Evolutionary conservation across 1,140 invertebrate species (phyloP).

Genomic region (Papilio helenus): DNA sequence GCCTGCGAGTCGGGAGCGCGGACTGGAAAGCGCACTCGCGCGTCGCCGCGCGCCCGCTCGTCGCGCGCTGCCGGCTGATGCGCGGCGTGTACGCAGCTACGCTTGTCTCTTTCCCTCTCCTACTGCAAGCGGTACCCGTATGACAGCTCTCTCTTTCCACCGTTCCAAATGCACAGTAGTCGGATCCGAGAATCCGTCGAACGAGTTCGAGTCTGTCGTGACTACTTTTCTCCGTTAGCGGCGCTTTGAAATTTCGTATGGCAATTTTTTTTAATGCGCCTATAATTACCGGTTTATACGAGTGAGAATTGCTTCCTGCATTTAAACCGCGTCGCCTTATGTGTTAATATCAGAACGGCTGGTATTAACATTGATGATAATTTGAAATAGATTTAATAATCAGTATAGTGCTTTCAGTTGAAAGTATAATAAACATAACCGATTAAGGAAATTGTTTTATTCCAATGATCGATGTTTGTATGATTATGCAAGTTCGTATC

Average conservation of each 20-base stretch:
- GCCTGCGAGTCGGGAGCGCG: constrained; percentile 70
- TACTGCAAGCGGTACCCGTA: constrained; percentile 8
- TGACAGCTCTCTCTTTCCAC: constrained; percentile 50
- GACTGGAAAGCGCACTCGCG: constrained; percentile 74
- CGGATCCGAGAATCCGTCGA: constrained; percentile 67
- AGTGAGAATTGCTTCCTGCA: constrained; percentile 62
- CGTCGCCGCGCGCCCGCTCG: constrained; percentile 63
- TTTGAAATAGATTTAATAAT: constrained; percentile 16
- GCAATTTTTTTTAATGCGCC: constrained; percentile 68
- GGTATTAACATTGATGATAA: constrained; percentile 21
- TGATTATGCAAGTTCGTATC: background rate
- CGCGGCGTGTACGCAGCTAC: constrained; percentile 68
- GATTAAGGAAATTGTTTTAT: background rate
- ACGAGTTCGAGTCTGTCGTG: constrained; percentile 75
- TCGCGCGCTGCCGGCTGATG: constrained; percentile 63
- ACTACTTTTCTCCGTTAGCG: constrained; percentile 69
- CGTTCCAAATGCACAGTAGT: constrained; percentile 76
- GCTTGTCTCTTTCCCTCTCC: constrained; percentile 54
- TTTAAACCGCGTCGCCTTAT: constrained; percentile 46
- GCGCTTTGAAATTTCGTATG: constrained; percentile 65
- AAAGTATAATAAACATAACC: background rate
- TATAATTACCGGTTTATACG: constrained; percentile 68
- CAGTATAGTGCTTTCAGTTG: background rate
- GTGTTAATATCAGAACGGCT: constrained; percentile 14
- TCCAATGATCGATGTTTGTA: background rate